Conservation (phyloP, 2,797 vertebrate species). For the Cossypha niveicapilla region DNA sequence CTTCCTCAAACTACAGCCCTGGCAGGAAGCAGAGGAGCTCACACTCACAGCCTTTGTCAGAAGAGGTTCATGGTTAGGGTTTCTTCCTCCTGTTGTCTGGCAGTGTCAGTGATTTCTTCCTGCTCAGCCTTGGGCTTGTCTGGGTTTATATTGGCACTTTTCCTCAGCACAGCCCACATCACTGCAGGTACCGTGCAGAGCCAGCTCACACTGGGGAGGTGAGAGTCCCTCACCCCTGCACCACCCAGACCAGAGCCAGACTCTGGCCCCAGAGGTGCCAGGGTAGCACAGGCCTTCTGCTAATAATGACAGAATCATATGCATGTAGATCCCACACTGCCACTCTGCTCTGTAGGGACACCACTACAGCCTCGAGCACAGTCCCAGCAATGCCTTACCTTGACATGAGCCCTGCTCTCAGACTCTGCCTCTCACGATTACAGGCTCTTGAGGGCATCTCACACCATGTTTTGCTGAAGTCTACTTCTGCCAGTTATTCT, state of each 20-base stretch:
- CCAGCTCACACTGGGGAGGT: accelerated
- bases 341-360: background rate
- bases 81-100: background rate
- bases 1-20: background rate
- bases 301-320: accelerated
- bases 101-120: background rate
- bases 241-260: background rate
- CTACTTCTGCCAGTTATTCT: background rate
- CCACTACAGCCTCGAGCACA: background rate
- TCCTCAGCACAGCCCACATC: accelerated
- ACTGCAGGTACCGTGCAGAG: accelerated
- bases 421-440: background rate
- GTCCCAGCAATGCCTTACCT: background rate
- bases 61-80: background rate
- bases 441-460: background rate
- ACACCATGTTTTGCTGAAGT: background rate
- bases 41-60: background rate
- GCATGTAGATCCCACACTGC: background rate
- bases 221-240: background rate
- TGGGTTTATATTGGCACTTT: background rate
- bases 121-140: background rate
- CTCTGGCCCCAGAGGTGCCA: accelerated
- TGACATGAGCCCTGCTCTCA: background rate
- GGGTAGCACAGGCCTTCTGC: background rate
- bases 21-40: accelerated